These are phyloP conservation scores for Podarcis cretensis DNA, from an alignment of 2,113 vertebrate genomes.

Conservation along the genomic window DNA sequence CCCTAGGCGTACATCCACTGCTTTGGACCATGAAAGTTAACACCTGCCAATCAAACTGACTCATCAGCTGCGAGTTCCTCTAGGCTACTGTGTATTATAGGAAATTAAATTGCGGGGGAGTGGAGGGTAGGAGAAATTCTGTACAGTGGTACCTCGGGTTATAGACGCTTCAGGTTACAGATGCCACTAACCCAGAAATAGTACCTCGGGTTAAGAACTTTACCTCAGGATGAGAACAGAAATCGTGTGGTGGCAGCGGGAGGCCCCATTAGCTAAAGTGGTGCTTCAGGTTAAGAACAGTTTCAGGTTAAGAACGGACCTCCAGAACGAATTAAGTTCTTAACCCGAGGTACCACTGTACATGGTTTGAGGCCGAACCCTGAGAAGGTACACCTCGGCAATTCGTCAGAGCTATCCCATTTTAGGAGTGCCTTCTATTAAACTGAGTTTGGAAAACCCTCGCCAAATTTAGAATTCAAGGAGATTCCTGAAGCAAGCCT, in stretches of 20 bases:
- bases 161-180: too few relatives aligned
- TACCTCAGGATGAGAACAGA: too few relatives aligned
- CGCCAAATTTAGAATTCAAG: neutral
- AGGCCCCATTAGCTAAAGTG: too few relatives aligned
- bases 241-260: too few relatives aligned
- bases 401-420: neutral
- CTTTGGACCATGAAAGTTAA: neutral
- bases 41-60: slow-evolving; percentile 13
- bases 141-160: neutral
- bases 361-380: neutral
- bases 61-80: neutral
- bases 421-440: neutral
- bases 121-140: neutral
- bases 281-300: too few relatives aligned
- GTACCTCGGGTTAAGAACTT: too few relatives aligned
- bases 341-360: neutral
- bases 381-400: neutral
- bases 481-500: neutral
- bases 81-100: neutral
- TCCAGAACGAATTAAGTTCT: too few relatives aligned
- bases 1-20: neutral
- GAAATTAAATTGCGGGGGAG: neutral
- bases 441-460: neutral
- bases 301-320: too few relatives aligned
- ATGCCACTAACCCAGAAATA: too few relatives aligned